Base-by-base conservation (phyloP, 2,888 invertebrate species). In the Hemistola chrysoprasaria region DNA sequence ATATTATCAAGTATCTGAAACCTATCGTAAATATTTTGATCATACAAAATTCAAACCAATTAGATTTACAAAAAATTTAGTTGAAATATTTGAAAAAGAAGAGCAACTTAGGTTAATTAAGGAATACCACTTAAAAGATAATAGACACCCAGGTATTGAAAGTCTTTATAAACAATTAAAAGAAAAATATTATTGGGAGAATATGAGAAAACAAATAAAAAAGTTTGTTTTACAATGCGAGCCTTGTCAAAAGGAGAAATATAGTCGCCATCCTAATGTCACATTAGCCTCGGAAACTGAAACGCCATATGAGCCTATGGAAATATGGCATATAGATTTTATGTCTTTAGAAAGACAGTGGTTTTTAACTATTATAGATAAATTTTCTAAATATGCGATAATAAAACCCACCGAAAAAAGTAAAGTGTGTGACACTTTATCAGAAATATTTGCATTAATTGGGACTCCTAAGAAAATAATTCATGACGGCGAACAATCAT, bases 291-390 rank as follows among this genome's bases (percentile, higher is more conserved):
- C 16, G 2, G 16, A 16, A 16, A 16, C 16, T 3, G 16, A 16
- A 16, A 16, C 16, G 4, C 16, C 16, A 4, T 16, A 16, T 16
- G 16, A 16, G 4, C 16, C 16, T 3, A 16, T 16, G 16, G 4
- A 2, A 8, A 38, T 39, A 22, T 42, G 42, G 42, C 28, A 36
- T 8, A 36, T 25, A 8, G 47, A 44, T 24, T 47, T 47, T 20
- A 40, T 41, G 38, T 51, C 40, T 2, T 23, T 51, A 40, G 46
- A 51, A 41, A 25, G 35, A 36, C 42, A 51, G 26, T 51, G 51
- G 51, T 51, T 48, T 30, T 20, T 51, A 24, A 48, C 48, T 0
- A 44, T 50, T 6, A 50, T 50, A 23, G 53, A 50, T 37, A 53
- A 47, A 41, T 48, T 53, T 30, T 53, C 48, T 3, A 48, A 53